Base-by-base conservation (phyloP, 2,888 invertebrate genomes). In the Nysson spinosus region DNA sequence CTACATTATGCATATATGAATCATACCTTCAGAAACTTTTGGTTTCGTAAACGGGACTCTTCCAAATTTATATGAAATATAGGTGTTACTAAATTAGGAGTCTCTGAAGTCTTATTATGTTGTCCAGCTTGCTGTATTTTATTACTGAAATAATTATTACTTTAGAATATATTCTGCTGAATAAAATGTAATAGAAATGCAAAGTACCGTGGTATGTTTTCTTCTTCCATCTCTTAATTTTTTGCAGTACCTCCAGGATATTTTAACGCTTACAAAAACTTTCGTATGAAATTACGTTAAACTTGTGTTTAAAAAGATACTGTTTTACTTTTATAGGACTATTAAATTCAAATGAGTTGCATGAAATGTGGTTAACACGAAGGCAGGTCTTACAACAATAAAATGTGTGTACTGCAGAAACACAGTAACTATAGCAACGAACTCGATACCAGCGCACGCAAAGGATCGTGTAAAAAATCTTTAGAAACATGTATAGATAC, bases 1-100 rank as follows among this genome's bases (percentile, higher is more conserved):
- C 0, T 7, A 11, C 1, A n/a, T 34, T 3, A 0, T 26, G 4
- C 26, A 17, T 20, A 14, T 12, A 35, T 7, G 26, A 5, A 34
- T 4, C 58, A 7, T 75, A 86, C 86, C 83, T 84, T 82, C 44
- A 85, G 58, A 50, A 86, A 67, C 58, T 69, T 73, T 43, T 69
- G 72, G 77, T 86, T 86, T 49, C 85, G 79, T 54, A 56, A 39
- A 44, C 62, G 55, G 17, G 83, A 77, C 50, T 76, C 64, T 43
- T 81, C 72, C 39, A 72, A 69, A 39, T 78, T 72, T 61, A 72
- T 62, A n/a, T 49, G 68, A 50, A 70, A 50, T 43, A 67, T 72
- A 3, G 63, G 64, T 4, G 66, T 52, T 19, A 28, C 11, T 7
- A 14, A 32, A n/a, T 17, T 30, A 16, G 37, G n/a, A 39, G 20